Conservation (phyloP, 2,113 vertebrate genomes). For the Poecile atricapillus region DNA sequence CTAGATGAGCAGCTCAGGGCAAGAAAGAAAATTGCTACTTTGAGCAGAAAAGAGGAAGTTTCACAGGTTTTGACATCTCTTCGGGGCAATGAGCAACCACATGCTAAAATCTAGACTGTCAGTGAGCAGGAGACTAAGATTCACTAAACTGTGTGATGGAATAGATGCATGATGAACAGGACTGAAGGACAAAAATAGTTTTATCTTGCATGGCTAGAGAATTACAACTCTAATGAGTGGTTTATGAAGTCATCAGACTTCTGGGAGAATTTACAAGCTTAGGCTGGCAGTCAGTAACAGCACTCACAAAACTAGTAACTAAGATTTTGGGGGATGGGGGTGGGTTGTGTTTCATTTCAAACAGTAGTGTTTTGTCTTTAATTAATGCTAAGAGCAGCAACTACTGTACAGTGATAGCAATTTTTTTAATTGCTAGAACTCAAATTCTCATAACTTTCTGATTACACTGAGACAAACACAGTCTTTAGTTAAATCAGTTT, state of each 20-base stretch:
- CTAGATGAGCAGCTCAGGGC: background rate
- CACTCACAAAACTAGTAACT: background rate
- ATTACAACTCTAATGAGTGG: background rate
- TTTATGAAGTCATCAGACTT: background rate
- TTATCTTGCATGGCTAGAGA: background rate
- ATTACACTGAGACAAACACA: background rate
- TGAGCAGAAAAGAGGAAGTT: background rate
- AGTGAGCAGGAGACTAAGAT: background rate
- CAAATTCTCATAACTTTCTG: background rate
- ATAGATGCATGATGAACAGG: background rate
- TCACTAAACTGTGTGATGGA: background rate
- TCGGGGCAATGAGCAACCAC: background rate
- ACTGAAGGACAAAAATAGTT: background rate
- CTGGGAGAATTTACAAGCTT: background rate
- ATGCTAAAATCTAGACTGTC: background rate
- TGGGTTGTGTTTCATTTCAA: background rate
- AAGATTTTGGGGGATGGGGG: fast-evolving
- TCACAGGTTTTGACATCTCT: background rate
- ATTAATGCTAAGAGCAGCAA: background rate
- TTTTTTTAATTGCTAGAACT: background rate
- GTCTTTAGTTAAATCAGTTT: background rate
- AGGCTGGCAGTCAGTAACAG: background rate
- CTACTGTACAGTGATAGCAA: background rate
- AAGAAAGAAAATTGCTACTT: slow-evolving; percentile 15
- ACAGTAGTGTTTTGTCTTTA: background rate